Evolutionary conservation across 2,888 invertebrate genomes (phyloP), one percentile per base, ranked within the genome.

Genomic region (Thymelicus lineola): DNA sequence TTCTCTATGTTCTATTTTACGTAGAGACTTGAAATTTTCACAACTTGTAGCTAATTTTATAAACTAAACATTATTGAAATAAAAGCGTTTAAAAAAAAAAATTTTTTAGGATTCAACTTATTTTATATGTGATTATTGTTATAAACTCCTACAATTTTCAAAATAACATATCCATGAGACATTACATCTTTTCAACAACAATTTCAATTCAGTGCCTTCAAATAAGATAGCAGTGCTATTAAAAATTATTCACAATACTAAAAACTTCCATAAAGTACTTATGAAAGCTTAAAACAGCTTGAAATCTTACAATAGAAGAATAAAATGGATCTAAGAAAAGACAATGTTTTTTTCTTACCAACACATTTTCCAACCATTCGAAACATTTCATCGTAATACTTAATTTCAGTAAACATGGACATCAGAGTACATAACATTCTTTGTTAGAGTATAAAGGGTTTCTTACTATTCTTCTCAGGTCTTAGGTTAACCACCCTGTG

Each of bases 361-460:
- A 35, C 42, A 9, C 28, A 28, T 42, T 66, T 59, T 38, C 36
- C 46, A 59, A 36, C 66, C 20, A 59, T 48, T 48, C 48, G 58
- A 55, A 42, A 38, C 66, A 66, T 57, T 66, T 48, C 58, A 48
- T 59, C 61, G 55, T 35, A 55, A 60, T 46, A 58, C 62, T 68
- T 63, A 46, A 69, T 38, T 63, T 45, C 57, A 15, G 57, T 45
- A 69, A 60, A 66, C 38, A 60, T 42, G 17, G 55, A 57, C 60
- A 61, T 63, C 62, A 57, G 28, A 14, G 50, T n/a, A 67, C 45
- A 68, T 9, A 61, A 55, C 14, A 14, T 62, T 62, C 58, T 69
- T 63, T 58, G 62, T 68, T 17, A 42, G 28, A 46, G 12, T 14
- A 68, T 57, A 68, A 68, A 57, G 61, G 57, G 55, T 59, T 60